phyloP scores from a whole-genome alignment of 2,113 vertebrate species.

The Illadopsis cleaveri region DNA sequence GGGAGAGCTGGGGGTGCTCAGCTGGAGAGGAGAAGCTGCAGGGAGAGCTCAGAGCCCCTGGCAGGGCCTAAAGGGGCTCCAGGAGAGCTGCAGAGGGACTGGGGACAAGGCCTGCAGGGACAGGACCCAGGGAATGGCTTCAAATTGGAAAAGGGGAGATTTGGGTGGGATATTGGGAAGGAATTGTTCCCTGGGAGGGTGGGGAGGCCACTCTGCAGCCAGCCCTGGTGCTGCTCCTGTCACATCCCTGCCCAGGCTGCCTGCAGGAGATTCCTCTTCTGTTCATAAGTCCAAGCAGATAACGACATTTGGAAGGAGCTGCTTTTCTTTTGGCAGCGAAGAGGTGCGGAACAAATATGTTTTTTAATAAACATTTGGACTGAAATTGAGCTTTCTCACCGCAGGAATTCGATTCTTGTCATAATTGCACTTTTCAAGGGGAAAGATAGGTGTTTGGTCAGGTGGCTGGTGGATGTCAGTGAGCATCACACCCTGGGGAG shows the following conservation, averaged over 20 bases:
- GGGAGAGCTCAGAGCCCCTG: neutral
- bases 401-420: neutral
- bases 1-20: neutral
- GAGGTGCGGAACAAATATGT: neutral
- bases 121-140: neutral
- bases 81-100: neutral
- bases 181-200: neutral
- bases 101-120: neutral
- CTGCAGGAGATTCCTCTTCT: neutral
- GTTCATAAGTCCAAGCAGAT: neutral
- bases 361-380: constrained; percentile 37
- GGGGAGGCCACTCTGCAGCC: neutral
- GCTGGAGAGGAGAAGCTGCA: neutral
- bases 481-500: neutral
- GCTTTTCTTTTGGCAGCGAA: neutral
- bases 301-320: neutral
- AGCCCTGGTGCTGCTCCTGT: neutral
- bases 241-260: neutral
- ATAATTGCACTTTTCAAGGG: neutral
- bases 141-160: too few species aligned
- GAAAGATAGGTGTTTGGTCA: neutral
- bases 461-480: neutral
- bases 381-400: constrained; percentile 13
- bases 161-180: neutral
- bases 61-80: neutral